Base-by-base conservation (phyloP, 1,140 invertebrate genomes). In the Euborellia annulipes region DNA sequence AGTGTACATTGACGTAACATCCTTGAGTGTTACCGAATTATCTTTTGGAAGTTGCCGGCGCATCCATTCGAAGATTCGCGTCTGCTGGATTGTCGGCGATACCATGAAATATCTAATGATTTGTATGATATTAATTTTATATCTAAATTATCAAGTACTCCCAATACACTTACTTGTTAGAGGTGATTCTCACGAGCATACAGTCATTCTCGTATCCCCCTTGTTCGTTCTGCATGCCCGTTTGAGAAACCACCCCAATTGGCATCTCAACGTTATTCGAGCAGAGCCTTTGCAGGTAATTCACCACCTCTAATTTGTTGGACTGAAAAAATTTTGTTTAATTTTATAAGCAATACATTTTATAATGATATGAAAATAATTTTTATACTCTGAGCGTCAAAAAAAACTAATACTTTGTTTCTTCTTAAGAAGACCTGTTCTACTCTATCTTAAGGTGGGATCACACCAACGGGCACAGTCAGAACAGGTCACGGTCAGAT, bases 171-270 rank as follows among this genome's bases (percentile, higher is more conserved):
- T 56, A 76, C 71, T 63, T 59, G 49, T 75, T 72, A 9, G 72
- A 60, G 13, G 63, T 55, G 18, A 74, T 74, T 56, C 82, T 64
- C 2, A 80, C 76, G 3, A 88, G 55, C 58, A 80, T 81, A 53
- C 82, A 85, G 59, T 88, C 83, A 58, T 85, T 86, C 59, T 85
- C 82, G 60, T 85, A 86, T 8, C 84, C 83, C 48, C 84, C 85
- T 52, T 64, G 61, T 47, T 77, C 67, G 58, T 87, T 85, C 58
- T 84, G 79, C 81, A 86, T 86, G 16, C 83, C 83, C 11, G 83
- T 85, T 52, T 85, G 82, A 18, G 81, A 72, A 54, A 86, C 79
- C 13, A 67, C 64, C 11, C 82, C 83, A 22, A 83, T 61, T 19
- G 79, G 73, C 52, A 82, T 72, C 58, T 86, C 72, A 34, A 82